Conservation (phyloP, 2,113 vertebrate genomes). For the Sander vitreus region DNA sequence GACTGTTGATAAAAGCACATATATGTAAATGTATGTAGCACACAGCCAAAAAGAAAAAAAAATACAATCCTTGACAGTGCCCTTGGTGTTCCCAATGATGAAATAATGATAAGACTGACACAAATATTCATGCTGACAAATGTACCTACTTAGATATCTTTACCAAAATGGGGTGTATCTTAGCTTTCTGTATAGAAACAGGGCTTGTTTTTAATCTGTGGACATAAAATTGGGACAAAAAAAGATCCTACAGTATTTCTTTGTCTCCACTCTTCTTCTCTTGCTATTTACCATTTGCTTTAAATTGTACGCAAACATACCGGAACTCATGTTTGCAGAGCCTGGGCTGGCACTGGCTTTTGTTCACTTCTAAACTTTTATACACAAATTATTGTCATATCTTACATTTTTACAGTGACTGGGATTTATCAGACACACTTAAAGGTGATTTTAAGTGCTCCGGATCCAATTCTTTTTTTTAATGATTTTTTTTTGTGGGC, state of each 20-base stretch:
- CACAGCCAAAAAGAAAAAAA: too few species aligned
- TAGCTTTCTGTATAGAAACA: too few species aligned
- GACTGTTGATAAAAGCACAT: conserved; percentile 1
- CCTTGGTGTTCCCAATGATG: too few species aligned
- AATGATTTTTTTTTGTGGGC: too few species aligned
- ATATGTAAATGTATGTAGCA: background rate
- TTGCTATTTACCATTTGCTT: too few species aligned
- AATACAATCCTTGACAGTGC: too few species aligned
- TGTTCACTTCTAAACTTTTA: background rate
- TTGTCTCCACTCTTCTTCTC: background rate
- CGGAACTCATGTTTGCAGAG: background rate
- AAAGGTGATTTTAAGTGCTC: background rate
- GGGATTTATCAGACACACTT: background rate
- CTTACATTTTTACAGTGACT: background rate
- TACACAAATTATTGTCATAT: background rate
- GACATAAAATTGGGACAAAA: background rate
- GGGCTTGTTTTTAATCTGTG: too few species aligned
- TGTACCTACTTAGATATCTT: too few species aligned
- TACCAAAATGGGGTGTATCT: too few species aligned
- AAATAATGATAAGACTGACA: too few species aligned
- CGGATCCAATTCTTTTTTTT: background rate
- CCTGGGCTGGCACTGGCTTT: background rate
- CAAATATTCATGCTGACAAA: too few species aligned
- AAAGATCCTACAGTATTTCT: background rate
- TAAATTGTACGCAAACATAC: too few species aligned